Evolutionary conservation across 1,140 invertebrate genomes (phyloP).

Genomic region (Leptinotarsa defecta): DNA sequence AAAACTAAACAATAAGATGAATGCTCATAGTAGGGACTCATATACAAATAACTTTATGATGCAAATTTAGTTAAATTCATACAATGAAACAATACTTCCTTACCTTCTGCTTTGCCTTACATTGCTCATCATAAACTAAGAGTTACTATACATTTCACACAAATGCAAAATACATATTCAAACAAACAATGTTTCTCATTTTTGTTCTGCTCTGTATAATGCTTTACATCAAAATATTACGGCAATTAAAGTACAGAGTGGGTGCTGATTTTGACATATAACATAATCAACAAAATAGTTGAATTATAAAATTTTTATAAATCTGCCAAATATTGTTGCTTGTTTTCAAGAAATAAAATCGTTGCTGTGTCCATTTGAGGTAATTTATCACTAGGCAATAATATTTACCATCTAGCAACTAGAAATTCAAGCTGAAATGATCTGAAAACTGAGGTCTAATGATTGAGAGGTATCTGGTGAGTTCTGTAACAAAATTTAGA

Average conservation of each 20-base stretch:
- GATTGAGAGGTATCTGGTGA: conserved; percentile 5
- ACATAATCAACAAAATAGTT: conserved; percentile 2
- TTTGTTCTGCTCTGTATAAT: too few relatives aligned
- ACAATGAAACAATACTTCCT: too few relatives aligned
- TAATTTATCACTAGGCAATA: conserved; percentile 17
- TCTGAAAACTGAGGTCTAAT: not conserved
- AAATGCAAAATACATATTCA: too few relatives aligned
- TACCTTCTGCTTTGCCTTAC: too few relatives aligned
- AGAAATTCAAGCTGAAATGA: not conserved
- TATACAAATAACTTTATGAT: too few relatives aligned
- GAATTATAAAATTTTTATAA: not conserved
- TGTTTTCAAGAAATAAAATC: conserved; percentile 9
- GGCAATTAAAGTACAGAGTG: not conserved
- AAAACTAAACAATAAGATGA: too few relatives aligned
- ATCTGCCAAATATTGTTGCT: conserved; percentile 11
- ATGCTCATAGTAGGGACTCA: too few relatives aligned
- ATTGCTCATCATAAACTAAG: too few relatives aligned
- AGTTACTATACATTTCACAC: too few relatives aligned
- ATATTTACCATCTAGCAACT: not conserved
- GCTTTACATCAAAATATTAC: too few relatives aligned
- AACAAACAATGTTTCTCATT: too few relatives aligned
- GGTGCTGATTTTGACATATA: not conserved
- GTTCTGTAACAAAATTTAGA: not conserved
- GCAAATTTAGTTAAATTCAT: too few relatives aligned
- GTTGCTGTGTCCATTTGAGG: not conserved